A percentile compares a stretch with the other conserved stretches of the same genome.
Conservation (phyloP, 2,113 vertebrate species). For the Solea solea region DNA sequence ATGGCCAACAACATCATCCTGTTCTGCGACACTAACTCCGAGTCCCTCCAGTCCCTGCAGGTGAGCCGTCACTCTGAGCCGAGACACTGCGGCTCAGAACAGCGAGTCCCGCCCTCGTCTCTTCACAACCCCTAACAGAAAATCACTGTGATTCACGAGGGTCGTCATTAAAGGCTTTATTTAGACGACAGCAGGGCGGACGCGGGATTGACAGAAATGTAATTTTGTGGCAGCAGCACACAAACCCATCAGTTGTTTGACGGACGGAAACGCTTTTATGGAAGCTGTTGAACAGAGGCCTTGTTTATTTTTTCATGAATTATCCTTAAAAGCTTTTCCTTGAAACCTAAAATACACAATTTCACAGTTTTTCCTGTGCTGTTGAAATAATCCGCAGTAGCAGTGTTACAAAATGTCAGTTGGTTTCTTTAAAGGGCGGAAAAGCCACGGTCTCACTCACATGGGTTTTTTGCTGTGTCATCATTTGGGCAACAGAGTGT, state of each 20-base stretch:
- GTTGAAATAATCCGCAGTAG: background rate
- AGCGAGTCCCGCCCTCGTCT: background rate
- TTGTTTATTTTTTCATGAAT: background rate
- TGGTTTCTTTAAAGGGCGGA: background rate
- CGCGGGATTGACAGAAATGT: conserved; percentile 16
- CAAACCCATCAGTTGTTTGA: conserved; percentile 32
- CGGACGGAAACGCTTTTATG: conserved; percentile 24
- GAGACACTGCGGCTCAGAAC: background rate
- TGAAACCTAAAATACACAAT: no score
- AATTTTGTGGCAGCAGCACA: conserved; percentile 19
- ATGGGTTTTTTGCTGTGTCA: background rate
- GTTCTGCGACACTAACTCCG: conserved; percentile 93
- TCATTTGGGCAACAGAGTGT: background rate
- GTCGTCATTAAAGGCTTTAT: conserved; percentile 43
- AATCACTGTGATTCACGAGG: background rate
- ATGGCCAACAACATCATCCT: conserved; percentile 99
- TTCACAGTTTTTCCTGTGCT: background rate
- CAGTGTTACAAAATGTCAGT: background rate
- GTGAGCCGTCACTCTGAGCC: conserved; percentile 69
- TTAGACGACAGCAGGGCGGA: conserved; percentile 14
- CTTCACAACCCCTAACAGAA: background rate
- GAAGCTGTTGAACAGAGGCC: background rate
- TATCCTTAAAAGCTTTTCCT: no score
- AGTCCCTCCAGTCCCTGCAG: conserved; percentile 95
- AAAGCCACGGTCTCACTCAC: background rate